These are phyloP conservation scores for Stegodyphus mimosarum DNA, from an alignment of 1,140 invertebrate genomes.

Conservation along the genomic window DNA sequence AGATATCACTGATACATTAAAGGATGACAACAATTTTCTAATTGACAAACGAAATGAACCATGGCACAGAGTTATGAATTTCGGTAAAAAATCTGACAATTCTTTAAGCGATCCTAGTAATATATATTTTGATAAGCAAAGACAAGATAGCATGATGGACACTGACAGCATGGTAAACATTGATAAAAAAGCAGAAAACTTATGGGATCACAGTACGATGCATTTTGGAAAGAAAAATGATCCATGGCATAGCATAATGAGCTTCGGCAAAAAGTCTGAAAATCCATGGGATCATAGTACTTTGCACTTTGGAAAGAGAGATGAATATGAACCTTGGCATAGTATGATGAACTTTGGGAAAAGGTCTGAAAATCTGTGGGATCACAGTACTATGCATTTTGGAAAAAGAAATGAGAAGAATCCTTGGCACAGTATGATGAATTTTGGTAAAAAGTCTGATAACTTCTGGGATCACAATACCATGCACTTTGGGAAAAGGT, in stretches of 20 bases:
- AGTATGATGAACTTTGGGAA: conserved; percentile 43
- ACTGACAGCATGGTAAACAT: conserved; percentile 17
- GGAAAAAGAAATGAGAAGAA: background rate
- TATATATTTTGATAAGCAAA: background rate
- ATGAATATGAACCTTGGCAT: background rate
- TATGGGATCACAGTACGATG: conserved; percentile 22
- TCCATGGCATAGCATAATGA: conserved; percentile 33
- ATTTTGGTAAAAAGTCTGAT: conserved; percentile 31
- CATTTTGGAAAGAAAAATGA: conserved; percentile 9
- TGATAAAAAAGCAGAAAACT: background rate
- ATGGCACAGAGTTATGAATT: conserved; percentile 11
- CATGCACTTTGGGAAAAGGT: background rate
- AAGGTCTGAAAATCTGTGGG: conserved; percentile 23
- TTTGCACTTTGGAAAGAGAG: conserved; percentile 35
- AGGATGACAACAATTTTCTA: background rate
- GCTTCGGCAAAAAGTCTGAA: conserved; percentile 7
- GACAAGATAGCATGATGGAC: conserved; percentile 26
- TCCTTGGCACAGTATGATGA: conserved; percentile 40
- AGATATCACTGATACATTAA: background rate
- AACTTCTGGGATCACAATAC: background rate
- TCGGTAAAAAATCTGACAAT: conserved; percentile 5
- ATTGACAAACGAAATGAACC: conserved; percentile 2
- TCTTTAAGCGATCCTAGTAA: background rate
- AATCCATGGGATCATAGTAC: conserved; percentile 10
- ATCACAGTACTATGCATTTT: conserved; percentile 19